Conservation (phyloP, 2,797 vertebrate genomes). For the Crypturellus tataupa region DNA sequence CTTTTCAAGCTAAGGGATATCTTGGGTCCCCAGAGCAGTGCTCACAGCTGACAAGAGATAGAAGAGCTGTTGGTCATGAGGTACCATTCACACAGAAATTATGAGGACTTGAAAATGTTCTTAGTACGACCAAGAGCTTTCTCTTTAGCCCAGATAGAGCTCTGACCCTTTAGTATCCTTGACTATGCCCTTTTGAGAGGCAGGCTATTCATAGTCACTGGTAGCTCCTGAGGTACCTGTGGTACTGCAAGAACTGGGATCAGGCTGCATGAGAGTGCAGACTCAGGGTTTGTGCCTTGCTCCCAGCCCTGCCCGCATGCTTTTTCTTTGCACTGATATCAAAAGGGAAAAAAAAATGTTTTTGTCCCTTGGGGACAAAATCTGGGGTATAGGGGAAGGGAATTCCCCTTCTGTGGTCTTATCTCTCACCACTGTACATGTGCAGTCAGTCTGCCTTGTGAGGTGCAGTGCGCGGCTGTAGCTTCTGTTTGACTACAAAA, state of each 20-base stretch:
- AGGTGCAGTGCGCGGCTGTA: neutral
- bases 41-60: neutral
- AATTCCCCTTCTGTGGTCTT: neutral
- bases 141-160: neutral
- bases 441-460: neutral
- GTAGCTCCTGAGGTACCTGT: neutral
- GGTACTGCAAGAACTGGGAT: neutral
- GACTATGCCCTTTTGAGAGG: neutral
- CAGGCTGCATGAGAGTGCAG: fast-evolving
- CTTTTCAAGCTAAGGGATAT: neutral
- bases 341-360: neutral
- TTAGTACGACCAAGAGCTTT: neutral
- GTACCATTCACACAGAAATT: neutral
- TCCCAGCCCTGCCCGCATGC: fast-evolving
- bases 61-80: neutral
- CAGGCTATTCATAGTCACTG: neutral
- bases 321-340: neutral
- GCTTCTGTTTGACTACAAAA: neutral
- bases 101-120: neutral
- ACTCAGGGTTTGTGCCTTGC: neutral
- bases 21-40: neutral
- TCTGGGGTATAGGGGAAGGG: neutral
- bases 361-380: neutral
- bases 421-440: neutral
- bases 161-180: neutral